phyloP scores from a whole-genome alignment of 2,888 invertebrate species.

The Sphaerophoria rueppellii region DNA sequence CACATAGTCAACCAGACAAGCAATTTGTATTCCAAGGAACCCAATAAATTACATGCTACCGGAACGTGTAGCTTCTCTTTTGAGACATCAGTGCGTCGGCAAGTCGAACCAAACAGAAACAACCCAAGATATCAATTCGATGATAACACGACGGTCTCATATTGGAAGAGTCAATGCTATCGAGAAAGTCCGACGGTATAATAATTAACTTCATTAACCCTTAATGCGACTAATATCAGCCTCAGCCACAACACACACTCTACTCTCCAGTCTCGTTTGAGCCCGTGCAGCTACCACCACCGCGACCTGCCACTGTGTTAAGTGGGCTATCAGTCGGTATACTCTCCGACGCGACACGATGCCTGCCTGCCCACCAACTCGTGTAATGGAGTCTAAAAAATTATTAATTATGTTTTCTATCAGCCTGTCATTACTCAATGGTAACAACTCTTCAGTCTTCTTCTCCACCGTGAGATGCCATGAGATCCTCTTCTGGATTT shows the following conservation, averaged over 20 bases:
- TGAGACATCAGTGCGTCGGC: constrained; percentile 16
- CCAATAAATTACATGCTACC: constrained; percentile 67
- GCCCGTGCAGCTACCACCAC: constrained; percentile 16
- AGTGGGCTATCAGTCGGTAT: constrained; percentile 50
- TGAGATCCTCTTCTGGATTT: constrained; percentile 43
- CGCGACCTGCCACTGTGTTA: constrained; percentile 27
- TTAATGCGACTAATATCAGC: constrained; percentile 59
- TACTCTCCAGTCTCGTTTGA: constrained; percentile 12
- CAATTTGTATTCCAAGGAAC: constrained; percentile 65
- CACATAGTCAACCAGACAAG: constrained; percentile 62
- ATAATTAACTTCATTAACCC: constrained; percentile 74
- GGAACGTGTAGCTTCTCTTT: constrained; percentile 9
- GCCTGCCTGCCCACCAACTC: constrained; percentile 55
- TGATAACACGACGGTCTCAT: constrained; percentile 54
- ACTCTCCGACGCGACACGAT: constrained; percentile 4
- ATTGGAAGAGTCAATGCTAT: constrained; percentile 55
- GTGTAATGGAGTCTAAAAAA: constrained; percentile 51
- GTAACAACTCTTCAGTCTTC: constrained; percentile 60
- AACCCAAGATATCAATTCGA: constrained; percentile 57
- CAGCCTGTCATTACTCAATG: constrained; percentile 70
- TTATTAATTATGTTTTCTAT: constrained; percentile 74
- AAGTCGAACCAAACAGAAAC: constrained; percentile 19
- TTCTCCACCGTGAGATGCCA: constrained; percentile 59
- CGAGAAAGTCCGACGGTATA: constrained; percentile 65
- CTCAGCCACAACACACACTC: constrained; percentile 52